Base-by-base conservation (phyloP, 1,140 invertebrate species). In the Sarcophaga peregrina region DNA sequence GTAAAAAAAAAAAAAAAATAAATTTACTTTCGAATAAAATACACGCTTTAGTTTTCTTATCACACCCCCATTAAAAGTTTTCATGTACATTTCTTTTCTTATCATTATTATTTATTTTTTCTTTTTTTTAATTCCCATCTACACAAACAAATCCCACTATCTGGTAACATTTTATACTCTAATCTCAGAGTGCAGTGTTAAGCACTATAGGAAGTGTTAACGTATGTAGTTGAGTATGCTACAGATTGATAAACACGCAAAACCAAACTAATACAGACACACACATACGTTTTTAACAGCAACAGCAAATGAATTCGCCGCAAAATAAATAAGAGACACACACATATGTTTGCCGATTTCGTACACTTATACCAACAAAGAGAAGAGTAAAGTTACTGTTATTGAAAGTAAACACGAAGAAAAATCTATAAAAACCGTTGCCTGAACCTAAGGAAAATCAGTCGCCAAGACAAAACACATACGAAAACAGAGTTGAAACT, bases 351-450 rank as follows among this genome's bases (percentile, higher is more conserved):
- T 2, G 25, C 4, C 1, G 25, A 37, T 2, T 37, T 37, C 25
- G 4, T 4, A 1, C 25, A 37, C 25, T 4, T 37, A 37, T 37
- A 37, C 25, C 4, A 37, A 37, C 25, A 68, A 68, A 20, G 9
- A 68, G 62, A 68, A 68, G 62, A 68, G 62, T 68, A 68, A 20
- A 25, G 4, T n/a, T 20, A 68, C 17, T 25, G n/a, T 68, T 68
- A 25, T 20, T 68, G 9, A 62, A 62, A 9, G 25, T 37, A 37
- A 37, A 37, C 25, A 37, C 25, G 1, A 4, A 20, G 8, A n/a
- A 68, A 68, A 25, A 68, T 68, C 62, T 68, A 68, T 68, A 68
- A 68, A 68, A 68, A 25, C 62, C 62, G 20, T 20, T 68, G 62
- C 7, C 9, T 2, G 8, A 8, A 68, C 62, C 20, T 9, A 3